Conservation (phyloP, 35 echinoderm and acorn worm genomes). For the Ptychodera flava region DNA sequence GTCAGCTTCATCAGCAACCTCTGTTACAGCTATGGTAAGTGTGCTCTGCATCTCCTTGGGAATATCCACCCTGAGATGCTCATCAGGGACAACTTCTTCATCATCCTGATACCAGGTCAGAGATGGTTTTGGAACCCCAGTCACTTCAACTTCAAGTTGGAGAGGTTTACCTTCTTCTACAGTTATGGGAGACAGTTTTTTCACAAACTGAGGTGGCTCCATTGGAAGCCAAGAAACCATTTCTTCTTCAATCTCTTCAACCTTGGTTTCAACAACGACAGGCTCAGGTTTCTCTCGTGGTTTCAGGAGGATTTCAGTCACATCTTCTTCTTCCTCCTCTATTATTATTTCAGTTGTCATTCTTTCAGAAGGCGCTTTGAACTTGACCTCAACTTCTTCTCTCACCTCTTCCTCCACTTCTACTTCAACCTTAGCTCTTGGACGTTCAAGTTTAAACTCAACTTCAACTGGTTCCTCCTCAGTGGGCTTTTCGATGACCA, state of each 20-base stretch:
- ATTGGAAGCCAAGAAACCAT: constrained; percentile 30
- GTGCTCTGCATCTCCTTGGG: constrained; percentile 61
- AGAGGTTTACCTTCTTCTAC: constrained; percentile 81
- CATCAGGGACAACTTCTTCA: constrained; percentile 55
- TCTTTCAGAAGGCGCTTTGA: constrained; percentile 6
- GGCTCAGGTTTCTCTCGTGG: constrained; percentile 20
- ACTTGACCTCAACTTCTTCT: constrained; percentile 39
- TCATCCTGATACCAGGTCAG: constrained; percentile 80
- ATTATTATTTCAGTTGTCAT: no score
- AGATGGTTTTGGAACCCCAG: constrained; percentile 65
- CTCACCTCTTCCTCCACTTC: constrained; percentile 28
- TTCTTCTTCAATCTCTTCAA: constrained; percentile 95
- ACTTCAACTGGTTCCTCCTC: constrained; percentile 41
- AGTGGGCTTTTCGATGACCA: constrained; percentile 10
- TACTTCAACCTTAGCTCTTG: constrained; percentile 22
- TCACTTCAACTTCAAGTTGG: constrained; percentile 91
- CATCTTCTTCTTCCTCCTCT: background rate
- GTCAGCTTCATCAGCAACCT: constrained; percentile 80
- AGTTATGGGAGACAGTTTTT: background rate
- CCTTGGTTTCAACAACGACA: constrained; percentile 61
- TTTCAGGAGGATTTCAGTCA: background rate
- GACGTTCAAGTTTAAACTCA: constrained; percentile 10
- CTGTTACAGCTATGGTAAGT: constrained; percentile 72
- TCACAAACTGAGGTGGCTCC: background rate
- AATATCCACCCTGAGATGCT: constrained; percentile 79